Base-by-base conservation (phyloP, 2,888 invertebrate species). In the Aphidoletes aphidimyza region DNA sequence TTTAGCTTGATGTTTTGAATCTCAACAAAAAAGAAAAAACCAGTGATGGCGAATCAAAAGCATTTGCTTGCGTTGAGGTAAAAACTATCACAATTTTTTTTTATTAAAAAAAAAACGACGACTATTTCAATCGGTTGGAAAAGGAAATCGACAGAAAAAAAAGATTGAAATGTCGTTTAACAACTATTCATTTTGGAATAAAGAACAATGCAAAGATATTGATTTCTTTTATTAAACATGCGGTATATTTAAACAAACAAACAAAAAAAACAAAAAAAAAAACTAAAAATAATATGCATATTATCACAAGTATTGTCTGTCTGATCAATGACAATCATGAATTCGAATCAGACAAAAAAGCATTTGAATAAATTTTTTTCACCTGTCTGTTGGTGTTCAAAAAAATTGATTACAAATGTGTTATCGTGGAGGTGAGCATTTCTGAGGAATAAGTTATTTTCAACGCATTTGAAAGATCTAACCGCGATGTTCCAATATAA, bases 171-270 rank as follows among this genome's bases (percentile, higher is more conserved):
- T 19, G 17, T 47, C 17, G 17, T 47, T 17, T 54, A 22, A n/a
- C 26, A 69, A 69, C 1, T 69, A 9, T 69, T 69, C 69, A 30
- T 69, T 30, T 69, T 30, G 69, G 69, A 69, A 69, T 30, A 30
- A 17, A 69, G 30, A 69, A 69, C 14, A 9, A 69, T 54, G 54
- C 69, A 69, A 69, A 42, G 14, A 30, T 26, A 69, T 69, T 69
- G n/a, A 69, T 69, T 69, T 69, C 69, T 69, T 69, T 69, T 69
- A 69, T 69, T 69, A 69, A 69, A 69, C 69, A 69, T 69, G 69
- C 69, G 69, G 69, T 3, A 69, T 69, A 69, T 54, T 54, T 54
- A 22, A 22, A 39, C 11, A 8, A 8, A 11, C 5, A 39, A 47
- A 17, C 11, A 47, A 17, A 47, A 47, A 6, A 47, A 17, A 47